Evolutionary conservation across 2,113 vertebrate species (phyloP).

Genomic region (Oxyura jamaicensis): DNA sequence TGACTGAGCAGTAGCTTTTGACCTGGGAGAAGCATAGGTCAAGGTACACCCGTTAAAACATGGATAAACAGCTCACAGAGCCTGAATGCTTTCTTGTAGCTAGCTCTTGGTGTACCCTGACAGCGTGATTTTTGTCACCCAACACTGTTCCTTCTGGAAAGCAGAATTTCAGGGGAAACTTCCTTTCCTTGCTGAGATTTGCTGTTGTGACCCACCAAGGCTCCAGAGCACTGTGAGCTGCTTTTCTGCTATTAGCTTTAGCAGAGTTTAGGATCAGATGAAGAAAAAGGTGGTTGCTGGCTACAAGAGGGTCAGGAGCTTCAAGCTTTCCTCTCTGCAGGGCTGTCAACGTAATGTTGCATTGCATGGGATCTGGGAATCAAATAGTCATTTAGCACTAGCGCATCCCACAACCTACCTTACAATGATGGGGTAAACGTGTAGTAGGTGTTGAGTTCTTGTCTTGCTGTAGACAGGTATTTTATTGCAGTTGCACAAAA

Average conservation of each 20-base stretch:
- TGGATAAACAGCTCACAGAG: too few species aligned
- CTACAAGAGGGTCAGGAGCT: not conserved
- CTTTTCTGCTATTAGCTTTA: not conserved
- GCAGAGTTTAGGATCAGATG: fast-evolving
- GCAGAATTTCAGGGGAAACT: not conserved
- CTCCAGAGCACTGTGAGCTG: fast-evolving
- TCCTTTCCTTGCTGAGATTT: not conserved
- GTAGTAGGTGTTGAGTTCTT: not conserved
- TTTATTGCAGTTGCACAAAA: not conserved
- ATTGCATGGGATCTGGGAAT: fast-evolving
- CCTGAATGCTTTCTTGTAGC: too few species aligned
- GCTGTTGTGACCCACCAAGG: fast-evolving
- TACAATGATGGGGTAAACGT: fast-evolving
- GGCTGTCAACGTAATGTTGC: fast-evolving
- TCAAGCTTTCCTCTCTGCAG: not conserved
- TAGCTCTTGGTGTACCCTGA: too few species aligned
- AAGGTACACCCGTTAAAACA: too few species aligned
- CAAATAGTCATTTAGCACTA: not conserved
- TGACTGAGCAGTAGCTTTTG: not conserved
- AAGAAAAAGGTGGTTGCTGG: not conserved
- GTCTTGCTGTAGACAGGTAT: fast-evolving
- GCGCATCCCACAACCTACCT: fast-evolving
- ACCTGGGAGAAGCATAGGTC: too few species aligned
- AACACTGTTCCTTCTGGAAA: not conserved
- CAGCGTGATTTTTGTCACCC: too few species aligned